These are phyloP conservation scores for Mustela nigripes DNA, from an alignment of 2,113 vertebrate genomes.

Conservation along the genomic window DNA sequence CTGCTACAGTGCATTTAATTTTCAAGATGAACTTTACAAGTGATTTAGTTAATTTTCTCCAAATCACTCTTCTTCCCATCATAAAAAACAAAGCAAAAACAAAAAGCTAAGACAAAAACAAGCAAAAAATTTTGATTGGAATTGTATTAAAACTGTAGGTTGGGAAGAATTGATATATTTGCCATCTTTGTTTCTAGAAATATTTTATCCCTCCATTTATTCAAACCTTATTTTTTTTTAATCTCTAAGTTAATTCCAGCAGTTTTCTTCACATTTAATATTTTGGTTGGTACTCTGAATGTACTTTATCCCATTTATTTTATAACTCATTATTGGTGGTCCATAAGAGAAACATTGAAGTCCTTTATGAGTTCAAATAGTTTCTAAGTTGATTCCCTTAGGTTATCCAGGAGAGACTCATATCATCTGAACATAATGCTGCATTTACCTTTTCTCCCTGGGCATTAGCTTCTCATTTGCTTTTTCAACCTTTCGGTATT, in stretches of 20 bases:
- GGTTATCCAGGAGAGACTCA: neutral
- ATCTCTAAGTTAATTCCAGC: neutral
- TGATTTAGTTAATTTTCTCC: neutral
- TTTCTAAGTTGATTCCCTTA: neutral
- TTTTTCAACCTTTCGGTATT: neutral
- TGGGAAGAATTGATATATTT: neutral
- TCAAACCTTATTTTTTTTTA: neutral
- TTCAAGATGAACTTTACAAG: neutral
- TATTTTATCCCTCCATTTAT: neutral
- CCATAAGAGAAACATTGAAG: neutral
- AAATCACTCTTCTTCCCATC: neutral
- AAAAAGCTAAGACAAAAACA: neutral
- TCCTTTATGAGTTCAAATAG: neutral
- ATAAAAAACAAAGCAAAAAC: neutral
- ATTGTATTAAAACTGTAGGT: neutral
- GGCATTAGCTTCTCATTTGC: neutral
- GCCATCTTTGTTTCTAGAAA: neutral
- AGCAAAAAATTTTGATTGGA: neutral
- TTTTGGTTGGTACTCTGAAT: neutral
- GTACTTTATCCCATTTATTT: neutral
- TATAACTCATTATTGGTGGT: neutral
- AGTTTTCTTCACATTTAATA: neutral
- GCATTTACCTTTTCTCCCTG: neutral
- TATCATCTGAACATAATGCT: neutral
- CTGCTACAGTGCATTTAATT: neutral